Evolutionary conservation across 2,797 vertebrate genomes (phyloP).

Genomic region (Gila robusta): DNA sequence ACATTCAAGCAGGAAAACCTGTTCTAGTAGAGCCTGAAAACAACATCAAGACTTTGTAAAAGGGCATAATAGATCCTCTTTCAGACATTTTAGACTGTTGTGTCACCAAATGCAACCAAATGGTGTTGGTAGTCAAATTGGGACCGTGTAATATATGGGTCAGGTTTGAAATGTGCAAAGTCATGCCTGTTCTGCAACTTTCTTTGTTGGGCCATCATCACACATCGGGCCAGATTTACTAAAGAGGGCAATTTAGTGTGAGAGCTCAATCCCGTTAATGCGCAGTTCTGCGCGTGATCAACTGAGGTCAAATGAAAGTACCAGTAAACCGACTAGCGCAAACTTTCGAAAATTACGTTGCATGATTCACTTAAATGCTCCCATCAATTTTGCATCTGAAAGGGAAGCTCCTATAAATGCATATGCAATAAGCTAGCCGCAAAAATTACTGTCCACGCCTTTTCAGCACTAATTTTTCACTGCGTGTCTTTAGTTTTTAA

Average conservation of each 20-base stretch:
- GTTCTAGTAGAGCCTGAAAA: not conserved
- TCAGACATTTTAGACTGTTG: not conserved
- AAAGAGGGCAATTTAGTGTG: not conserved
- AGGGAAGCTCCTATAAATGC: too few species aligned
- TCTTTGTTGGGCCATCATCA: not conserved
- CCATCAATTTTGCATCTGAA: too few species aligned
- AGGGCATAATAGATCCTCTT: not conserved
- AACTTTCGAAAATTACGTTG: too few species aligned
- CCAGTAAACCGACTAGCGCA: too few species aligned
- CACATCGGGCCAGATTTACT: not conserved
- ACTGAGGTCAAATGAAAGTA: too few species aligned
- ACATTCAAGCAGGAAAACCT: not conserved
- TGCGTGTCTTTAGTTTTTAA: not conserved
- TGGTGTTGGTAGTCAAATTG: conserved; percentile 45
- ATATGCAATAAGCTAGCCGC: too few species aligned
- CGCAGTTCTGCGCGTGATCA: too few species aligned
- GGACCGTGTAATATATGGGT: conserved; percentile 12
- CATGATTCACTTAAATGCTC: too few species aligned
- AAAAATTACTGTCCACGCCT: too few species aligned
- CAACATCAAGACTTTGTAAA: not conserved
- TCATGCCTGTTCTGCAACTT: conserved; percentile 21
- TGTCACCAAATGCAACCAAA: conserved; percentile 39
- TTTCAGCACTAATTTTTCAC: too few species aligned
- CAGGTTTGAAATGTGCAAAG: conserved; percentile 36
- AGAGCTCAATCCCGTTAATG: not conserved